Evolutionary conservation across 2,797 vertebrate genomes (phyloP).

Genomic region (Emydoidea blandingii): DNA sequence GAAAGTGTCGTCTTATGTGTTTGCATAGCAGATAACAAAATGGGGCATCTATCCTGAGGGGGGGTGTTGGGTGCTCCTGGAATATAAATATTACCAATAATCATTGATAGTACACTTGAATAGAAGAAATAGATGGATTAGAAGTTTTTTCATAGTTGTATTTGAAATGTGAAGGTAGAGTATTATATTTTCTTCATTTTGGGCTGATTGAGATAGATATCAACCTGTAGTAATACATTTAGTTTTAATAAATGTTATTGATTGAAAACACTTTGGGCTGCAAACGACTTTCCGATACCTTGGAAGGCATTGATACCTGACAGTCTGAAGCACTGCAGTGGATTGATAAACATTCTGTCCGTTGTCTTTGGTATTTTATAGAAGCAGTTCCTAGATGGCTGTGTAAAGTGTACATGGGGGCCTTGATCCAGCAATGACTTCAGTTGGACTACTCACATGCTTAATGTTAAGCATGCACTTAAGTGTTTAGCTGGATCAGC

Average conservation of each 20-base stretch:
- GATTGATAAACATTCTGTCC: neutral
- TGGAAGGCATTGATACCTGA: neutral
- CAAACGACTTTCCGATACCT: rapidly evolving
- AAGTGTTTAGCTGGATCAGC: neutral
- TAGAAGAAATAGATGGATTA: neutral
- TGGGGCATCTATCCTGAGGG: rapidly evolving
- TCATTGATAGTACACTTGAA: neutral
- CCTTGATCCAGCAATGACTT: neutral
- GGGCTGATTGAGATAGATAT: neutral
- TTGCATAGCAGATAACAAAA: neutral
- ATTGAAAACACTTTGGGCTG: neutral
- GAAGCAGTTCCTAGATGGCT: neutral
- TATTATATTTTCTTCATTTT: neutral
- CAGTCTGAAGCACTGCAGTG: neutral
- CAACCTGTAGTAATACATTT: neutral
- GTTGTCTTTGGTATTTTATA: neutral
- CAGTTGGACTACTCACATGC: neutral
- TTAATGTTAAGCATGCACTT: neutral
- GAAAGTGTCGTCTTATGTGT: neutral
- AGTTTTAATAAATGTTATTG: neutral
- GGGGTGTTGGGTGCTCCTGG: neutral
- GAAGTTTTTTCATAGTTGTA: neutral
- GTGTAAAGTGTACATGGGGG: rapidly evolving
- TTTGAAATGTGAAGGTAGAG: neutral
- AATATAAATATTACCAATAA: neutral